Base-by-base conservation (phyloP, 1,140 invertebrate species). In the Prorops nasuta region DNA sequence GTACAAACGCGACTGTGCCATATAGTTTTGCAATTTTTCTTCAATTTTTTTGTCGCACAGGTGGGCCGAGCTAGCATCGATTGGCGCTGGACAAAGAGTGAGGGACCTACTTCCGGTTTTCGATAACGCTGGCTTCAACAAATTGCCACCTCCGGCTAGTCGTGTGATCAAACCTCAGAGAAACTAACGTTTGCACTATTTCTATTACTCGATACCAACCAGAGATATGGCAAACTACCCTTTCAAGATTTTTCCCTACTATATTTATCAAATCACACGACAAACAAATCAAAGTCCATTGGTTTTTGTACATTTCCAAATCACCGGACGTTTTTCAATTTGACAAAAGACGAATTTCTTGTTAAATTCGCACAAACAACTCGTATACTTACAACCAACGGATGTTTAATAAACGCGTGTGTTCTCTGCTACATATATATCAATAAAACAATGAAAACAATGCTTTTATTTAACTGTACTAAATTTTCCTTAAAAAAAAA, bases 31-130 rank as follows among this genome's bases (percentile, higher is more conserved):
- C n/a, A n/a, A n/a, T n/a, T n/a, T n/a, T n/a, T n/a, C n/a, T n/a
- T n/a, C n/a, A n/a, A n/a, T n/a, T n/a, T n/a, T n/a, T n/a, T n/a
- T n/a, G n/a, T n/a, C n/a, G n/a, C n/a, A 52, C 60, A 76, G 73
- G 60, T 74, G 73, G 71, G 43, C 63, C 58, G 73, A 76, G 45
- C 44, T 74, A 39, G 70, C 71, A 51, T 60, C 71, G 37, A 59
- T 72, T 20, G 67, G 70, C 41, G 60, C 67, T 22, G 86, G 86
- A 49, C 77, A 75, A 54, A 81, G 86, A 66, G 87, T 88, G 41
- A 82, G 86, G 49, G 87, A 89, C 60, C 76, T 90, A 37, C 77
- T 90, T 49, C 89, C 89, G 21, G 89, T 91, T 14, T 91, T 91
- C 68, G 89, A 91, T 72, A 86, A 89, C 59, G 81, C 87, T 49